Evolutionary conservation across 2,797 vertebrate species (phyloP).

Genomic region (Cyprinella venusta): DNA sequence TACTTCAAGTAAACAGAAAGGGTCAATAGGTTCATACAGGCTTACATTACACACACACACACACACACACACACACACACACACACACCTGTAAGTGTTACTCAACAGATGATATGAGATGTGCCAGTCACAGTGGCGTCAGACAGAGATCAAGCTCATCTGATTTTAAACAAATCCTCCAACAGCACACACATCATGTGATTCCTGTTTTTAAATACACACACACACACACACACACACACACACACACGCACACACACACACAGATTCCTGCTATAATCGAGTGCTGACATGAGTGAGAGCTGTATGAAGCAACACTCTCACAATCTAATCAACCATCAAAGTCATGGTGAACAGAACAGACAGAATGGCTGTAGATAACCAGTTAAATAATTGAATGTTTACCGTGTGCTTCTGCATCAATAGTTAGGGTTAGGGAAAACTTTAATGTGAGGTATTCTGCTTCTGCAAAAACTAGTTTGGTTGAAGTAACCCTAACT

Average conservation of each 20-base stretch:
- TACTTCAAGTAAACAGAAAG: conserved; percentile 15
- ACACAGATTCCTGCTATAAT: conserved; percentile 1
- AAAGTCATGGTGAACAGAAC: background rate
- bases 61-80: conserved; percentile 32
- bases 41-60: conserved; percentile 1
- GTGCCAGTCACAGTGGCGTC: conserved; percentile 41
- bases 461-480: background rate
- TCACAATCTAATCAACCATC: conserved; percentile 2
- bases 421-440: background rate
- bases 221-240: conserved; percentile 6
- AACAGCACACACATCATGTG: conserved; percentile 39
- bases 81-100: conserved; percentile 29
- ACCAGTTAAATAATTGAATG: background rate
- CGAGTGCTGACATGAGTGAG: conserved; percentile 12
- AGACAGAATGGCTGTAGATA: too few species aligned
- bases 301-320: background rate
- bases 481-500: background rate
- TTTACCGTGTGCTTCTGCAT: background rate
- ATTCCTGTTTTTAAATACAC: conserved; percentile 46
- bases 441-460: background rate
- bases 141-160: conserved; percentile 39
- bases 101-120: conserved; percentile 30
- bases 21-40: conserved; percentile 22
- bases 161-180: conserved; percentile 39
- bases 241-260: too few species aligned